Conservation (phyloP, 1,140 invertebrate genomes). For the Neocloeon triangulifer region DNA sequence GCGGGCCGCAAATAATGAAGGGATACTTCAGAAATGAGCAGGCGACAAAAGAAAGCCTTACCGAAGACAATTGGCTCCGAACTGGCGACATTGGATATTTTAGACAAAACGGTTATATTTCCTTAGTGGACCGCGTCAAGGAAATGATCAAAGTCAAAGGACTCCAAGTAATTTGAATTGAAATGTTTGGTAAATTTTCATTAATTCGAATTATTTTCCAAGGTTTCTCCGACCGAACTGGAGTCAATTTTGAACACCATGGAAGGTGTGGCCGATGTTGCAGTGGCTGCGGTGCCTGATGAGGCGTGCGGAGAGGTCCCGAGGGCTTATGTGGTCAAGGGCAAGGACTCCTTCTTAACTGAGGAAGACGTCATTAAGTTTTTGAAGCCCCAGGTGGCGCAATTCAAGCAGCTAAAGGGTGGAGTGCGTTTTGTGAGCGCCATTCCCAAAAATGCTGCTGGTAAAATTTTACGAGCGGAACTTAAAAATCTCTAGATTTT, state of each 20-base stretch:
- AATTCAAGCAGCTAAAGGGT: constrained; percentile 42
- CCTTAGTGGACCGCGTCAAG: constrained; percentile 52
- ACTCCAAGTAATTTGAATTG: constrained; percentile 49
- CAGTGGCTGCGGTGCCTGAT: constrained; percentile 60
- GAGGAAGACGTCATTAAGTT: constrained; percentile 25
- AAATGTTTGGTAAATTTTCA: no score
- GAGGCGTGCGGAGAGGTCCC: constrained; percentile 45
- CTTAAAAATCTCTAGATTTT: no score
- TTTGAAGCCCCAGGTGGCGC: constrained; percentile 34
- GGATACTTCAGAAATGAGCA: constrained; percentile 36
- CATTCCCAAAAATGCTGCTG: constrained; percentile 47
- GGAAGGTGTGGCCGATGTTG: constrained; percentile 51
- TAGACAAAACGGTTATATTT: constrained; percentile 41
- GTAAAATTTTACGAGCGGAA: constrained; percentile 38
- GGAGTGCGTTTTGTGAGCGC: constrained; percentile 33
- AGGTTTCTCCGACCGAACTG: constrained; percentile 72
- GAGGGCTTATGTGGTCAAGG: constrained; percentile 46
- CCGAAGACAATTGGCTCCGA: constrained; percentile 47
- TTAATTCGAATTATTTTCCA: no score
- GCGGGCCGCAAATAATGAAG: constrained; percentile 37
- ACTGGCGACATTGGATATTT: constrained; percentile 64
- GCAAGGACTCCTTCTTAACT: no score
- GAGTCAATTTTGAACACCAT: constrained; percentile 55
- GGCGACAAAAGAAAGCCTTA: constrained; percentile 37
- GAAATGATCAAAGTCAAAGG: no score